Conservation (phyloP, 2,797 vertebrate species). For the Cephalopachus bancanus region DNA sequence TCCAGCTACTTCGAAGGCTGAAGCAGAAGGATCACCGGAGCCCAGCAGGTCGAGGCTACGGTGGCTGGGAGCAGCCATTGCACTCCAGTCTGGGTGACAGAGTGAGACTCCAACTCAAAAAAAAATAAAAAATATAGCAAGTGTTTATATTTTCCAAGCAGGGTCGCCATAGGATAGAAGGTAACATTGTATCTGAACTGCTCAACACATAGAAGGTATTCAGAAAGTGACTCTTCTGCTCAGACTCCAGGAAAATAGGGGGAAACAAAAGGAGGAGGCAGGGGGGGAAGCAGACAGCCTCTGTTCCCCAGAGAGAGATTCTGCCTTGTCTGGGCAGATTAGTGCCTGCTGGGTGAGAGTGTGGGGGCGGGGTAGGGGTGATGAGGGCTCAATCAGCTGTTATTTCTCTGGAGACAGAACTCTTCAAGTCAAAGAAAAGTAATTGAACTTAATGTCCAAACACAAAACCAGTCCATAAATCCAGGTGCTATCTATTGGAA, state of each 20-base stretch:
- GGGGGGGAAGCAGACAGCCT: background rate
- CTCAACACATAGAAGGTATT: background rate
- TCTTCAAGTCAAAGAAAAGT: conserved; percentile 85
- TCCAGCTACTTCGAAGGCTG: no score
- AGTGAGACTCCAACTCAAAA: no score
- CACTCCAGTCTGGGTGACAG: no score
- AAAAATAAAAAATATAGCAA: no score
- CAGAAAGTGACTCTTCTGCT: background rate
- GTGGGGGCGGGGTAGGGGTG: background rate
- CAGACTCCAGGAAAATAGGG: background rate
- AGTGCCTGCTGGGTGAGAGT: background rate
- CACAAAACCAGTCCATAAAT: conserved; percentile 87
- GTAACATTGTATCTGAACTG: background rate
- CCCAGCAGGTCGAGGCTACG: no score
- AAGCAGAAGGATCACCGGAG: no score
- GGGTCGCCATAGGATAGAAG: background rate
- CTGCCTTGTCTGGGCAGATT: background rate
- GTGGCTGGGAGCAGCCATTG: no score
- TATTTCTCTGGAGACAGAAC: conserved; percentile 78
- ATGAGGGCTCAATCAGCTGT: conserved; percentile 30
- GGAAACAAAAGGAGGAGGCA: background rate
- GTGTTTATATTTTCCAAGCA: background rate
- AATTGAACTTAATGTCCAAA: conserved; percentile 87
- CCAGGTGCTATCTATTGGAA: conserved; percentile 84
- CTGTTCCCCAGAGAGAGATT: background rate